Conservation (phyloP, 92 coral and sea anemone species). For the Montipora capitata region DNA sequence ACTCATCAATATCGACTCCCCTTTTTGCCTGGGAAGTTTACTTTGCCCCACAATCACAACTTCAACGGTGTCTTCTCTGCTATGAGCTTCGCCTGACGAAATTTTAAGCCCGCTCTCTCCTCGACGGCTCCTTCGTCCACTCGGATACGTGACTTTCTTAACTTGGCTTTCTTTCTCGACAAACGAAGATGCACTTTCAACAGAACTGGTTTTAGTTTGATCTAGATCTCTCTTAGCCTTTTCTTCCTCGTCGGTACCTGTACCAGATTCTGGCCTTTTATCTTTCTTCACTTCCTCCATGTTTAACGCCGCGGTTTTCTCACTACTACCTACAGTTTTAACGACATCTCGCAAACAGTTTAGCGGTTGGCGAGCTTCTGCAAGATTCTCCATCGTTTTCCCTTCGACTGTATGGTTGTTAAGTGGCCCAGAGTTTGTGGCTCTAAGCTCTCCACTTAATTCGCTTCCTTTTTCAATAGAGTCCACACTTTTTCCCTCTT, state of each 20-base stretch:
- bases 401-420: slow-evolving; percentile 16
- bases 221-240: background rate
- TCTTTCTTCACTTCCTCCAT: background rate
- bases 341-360: slow-evolving; percentile 15
- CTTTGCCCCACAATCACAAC: background rate
- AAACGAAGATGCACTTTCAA: background rate
- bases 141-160: background rate
- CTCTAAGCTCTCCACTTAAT: background rate
- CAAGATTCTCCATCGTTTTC: slow-evolving; percentile 29
- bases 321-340: slow-evolving; percentile 3
- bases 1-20: slow-evolving; percentile 25
- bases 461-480: background rate
- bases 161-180: background rate
- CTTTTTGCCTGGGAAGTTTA: slow-evolving; percentile 34
- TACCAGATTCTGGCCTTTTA: background rate
- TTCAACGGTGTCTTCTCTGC: slow-evolving; percentile 9
- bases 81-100: background rate
- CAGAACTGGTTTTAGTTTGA: background rate
- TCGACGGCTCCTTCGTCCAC: slow-evolving; percentile 6
- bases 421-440: slow-evolving; percentile 1
- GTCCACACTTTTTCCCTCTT: background rate
- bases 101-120: slow-evolving; percentile 28
- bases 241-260: background rate
- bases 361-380: slow-evolving; percentile 27
- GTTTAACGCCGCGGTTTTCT: slow-evolving; percentile 14